Base-by-base conservation (phyloP, 2,797 vertebrate genomes). In the Atherinosoma microstoma region DNA sequence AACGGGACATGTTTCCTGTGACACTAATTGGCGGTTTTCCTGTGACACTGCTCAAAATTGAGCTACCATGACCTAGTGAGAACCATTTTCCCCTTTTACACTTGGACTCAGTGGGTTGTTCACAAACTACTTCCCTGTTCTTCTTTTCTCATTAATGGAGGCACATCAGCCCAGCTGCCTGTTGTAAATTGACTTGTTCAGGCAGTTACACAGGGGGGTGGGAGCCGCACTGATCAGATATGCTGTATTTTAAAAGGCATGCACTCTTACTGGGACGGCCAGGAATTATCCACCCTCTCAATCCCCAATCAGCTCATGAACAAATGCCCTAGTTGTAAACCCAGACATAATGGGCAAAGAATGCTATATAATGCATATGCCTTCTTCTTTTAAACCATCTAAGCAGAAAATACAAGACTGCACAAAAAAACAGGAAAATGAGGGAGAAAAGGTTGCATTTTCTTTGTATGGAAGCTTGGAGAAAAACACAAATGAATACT, bases 151-250 rank as follows among this genome's bases (percentile, higher is more conserved):
- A 70, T 80, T 89, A 86, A 93, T 88, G 80, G 85, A 83, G 47
- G 80, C 75, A 76, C 83, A 89, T 82, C 86, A 84, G 80, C 67
- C 77, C 80, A 70, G 84, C 78, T 89, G 85, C 73, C 76, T 83
- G 78, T 71, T 74, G 69, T 84, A 90, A 91, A 93, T 80, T 84
- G 89, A 92, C 87, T 89, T 89, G 84, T 90, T 86, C 80, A 64
- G 70, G 66, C 76, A 73, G 83, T 83, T 58, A 63, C 60, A 69
- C 11, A 0, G 4, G 36, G 67, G 38, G 47, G 62, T 3, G 32
- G 64, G 73, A 27, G 74, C 35, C 22, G 45, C 29, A 54, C 68
- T 73, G 51, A 92, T 83, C 74, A 84, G 70, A 89, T 82, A 84
- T 88, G 78, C 86, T 84, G 89, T 73, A 81, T 84, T 88, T 87